Evolutionary conservation across 2,113 vertebrate genomes (phyloP).

Genomic region (Glareola pratincola): DNA sequence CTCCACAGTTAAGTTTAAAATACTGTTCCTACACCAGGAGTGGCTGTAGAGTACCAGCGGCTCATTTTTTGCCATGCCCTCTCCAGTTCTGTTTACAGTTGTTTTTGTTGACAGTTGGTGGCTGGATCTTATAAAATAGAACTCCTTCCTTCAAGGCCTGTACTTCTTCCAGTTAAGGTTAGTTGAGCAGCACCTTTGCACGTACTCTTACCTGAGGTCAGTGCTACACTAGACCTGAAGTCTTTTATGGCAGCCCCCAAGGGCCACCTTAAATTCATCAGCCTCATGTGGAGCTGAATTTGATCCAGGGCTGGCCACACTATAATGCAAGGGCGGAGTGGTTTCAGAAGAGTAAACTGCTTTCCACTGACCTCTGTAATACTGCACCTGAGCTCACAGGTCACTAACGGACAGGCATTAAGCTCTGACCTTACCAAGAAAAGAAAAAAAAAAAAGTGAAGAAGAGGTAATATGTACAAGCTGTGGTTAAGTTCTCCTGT

Average conservation of each 20-base stretch:
- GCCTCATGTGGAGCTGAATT: neutral
- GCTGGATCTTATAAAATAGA: neutral
- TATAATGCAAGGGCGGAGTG: neutral
- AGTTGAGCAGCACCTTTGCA: neutral
- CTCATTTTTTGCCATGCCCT: neutral
- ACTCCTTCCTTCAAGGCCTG: neutral
- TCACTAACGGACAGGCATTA: neutral
- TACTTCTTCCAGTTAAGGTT: neutral
- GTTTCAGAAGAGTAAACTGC: neutral
- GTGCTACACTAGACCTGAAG: neutral
- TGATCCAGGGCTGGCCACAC: neutral
- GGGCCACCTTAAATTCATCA: too few relatives aligned
- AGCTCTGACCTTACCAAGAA: neutral
- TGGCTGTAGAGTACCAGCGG: neutral
- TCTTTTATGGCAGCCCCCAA: neutral
- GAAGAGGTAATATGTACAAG: neutral
- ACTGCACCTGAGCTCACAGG: conserved; percentile 2
- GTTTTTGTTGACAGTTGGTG: neutral
- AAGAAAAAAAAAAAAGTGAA: neutral
- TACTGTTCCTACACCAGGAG: neutral
- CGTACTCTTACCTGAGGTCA: neutral
- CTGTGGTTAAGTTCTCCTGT: neutral
- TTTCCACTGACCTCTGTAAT: neutral
- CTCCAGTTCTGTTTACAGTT: neutral
- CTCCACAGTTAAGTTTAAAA: neutral